Conservation (phyloP, 2,113 vertebrate genomes). For the Callionymus lyra region DNA sequence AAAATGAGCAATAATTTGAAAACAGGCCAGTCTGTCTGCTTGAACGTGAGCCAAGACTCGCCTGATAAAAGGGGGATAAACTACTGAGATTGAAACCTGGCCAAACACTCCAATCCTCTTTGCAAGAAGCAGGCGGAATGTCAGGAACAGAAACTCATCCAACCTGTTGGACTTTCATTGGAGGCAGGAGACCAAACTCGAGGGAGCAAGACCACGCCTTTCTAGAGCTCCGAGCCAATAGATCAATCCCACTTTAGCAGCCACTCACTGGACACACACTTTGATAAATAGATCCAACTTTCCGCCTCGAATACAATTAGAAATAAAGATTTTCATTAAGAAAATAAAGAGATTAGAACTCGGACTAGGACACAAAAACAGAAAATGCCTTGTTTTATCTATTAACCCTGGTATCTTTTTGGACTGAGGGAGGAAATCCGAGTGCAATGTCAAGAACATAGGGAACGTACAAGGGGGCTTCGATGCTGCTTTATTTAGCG, state of each 20-base stretch:
- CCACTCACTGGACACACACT: constrained; percentile 6
- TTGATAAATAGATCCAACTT: constrained; percentile 25
- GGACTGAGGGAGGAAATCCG: too few species aligned
- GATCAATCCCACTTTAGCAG: constrained; percentile 53
- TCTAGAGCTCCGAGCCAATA: constrained; percentile 31
- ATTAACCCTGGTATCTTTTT: too few species aligned
- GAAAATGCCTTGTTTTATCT: too few species aligned
- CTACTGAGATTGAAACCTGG: constrained; percentile 22
- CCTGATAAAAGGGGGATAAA: constrained; percentile 24
- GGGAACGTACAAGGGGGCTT: too few species aligned
- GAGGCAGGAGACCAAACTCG: constrained; percentile 13
- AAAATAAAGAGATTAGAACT: too few species aligned
- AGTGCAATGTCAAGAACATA: too few species aligned
- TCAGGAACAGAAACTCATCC: constrained; percentile 11
- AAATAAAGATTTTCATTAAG: too few species aligned
- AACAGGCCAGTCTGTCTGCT: constrained; percentile 7
- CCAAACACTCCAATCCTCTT: constrained; percentile 4
- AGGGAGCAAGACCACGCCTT: constrained; percentile 24
- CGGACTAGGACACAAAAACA: too few species aligned
- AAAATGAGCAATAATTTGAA: constrained; percentile 20
- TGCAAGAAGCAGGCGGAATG: constrained; percentile 3
- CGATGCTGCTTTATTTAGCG: too few species aligned
- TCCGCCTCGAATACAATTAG: constrained; percentile 18
- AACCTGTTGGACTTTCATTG: constrained; percentile 16
- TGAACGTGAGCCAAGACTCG: constrained; percentile 17